These are phyloP conservation scores for Drosophila peninsularis DNA, from an alignment of 2,888 invertebrate species.

Conservation along the genomic window DNA sequence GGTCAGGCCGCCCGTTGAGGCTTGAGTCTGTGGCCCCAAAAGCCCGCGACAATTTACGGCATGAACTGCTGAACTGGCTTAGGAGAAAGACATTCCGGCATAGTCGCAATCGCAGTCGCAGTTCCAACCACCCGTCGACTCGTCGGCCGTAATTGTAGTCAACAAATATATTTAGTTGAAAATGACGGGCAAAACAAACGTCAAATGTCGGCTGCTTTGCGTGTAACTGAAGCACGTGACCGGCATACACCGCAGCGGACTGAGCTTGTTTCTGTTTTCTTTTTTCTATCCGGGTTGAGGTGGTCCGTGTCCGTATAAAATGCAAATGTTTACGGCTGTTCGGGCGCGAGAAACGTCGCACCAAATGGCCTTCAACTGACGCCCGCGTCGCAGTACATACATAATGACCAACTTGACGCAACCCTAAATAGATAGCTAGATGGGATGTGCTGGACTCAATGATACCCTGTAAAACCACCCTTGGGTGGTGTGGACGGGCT, in stretches of 20 bases:
- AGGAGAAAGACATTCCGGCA: slow-evolving; percentile 45
- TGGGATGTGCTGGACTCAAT: not conserved
- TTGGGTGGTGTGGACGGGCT: not conserved
- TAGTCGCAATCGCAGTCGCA: slow-evolving; percentile 14
- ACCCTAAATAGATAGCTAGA: not conserved
- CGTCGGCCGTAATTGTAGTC: slow-evolving; percentile 48
- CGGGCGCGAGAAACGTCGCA: slow-evolving; percentile 55
- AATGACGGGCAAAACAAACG: slow-evolving; percentile 41
- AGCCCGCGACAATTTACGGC: slow-evolving; percentile 63
- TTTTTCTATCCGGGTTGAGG: not conserved
- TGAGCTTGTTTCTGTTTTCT: slow-evolving; percentile 6
- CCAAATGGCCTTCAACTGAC: slow-evolving; percentile 54
- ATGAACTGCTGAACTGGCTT: slow-evolving; percentile 50
- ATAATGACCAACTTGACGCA: slow-evolving; percentile 21
- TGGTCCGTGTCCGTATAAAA: slow-evolving; percentile 35
- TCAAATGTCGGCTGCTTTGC: slow-evolving; percentile 28
- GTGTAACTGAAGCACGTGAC: slow-evolving; percentile 60
- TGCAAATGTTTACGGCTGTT: slow-evolving; percentile 68
- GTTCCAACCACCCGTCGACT: slow-evolving; percentile 21
- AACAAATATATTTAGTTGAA: slow-evolving; percentile 19
- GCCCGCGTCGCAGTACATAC: slow-evolving; percentile 22
- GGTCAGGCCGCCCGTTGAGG: slow-evolving; percentile 26
- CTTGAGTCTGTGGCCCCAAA: slow-evolving; percentile 35
- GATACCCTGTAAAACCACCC: not conserved
- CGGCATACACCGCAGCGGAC: slow-evolving; percentile 42